Evolutionary conservation across 2,797 vertebrate genomes (phyloP), one percentile per base, ranked within the genome.

Genomic region (Microctenopoma lineatum): DNA sequence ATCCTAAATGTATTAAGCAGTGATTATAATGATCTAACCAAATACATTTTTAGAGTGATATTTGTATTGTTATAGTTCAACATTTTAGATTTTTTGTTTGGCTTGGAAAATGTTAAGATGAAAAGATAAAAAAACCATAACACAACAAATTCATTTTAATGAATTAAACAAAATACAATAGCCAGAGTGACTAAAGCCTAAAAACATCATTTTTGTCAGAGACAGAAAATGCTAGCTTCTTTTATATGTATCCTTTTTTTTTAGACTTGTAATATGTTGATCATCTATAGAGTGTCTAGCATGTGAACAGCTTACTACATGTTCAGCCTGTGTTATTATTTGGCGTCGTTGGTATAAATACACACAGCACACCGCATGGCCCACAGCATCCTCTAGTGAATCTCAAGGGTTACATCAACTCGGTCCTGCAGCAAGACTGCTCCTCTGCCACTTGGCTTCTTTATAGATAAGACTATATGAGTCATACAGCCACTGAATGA

Each of bases 381-480:
- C 75, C 79, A 85, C 78, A 90, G 89, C 85, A 82, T 66, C 85
- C 88, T 74, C 90, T 88, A 86, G 89, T 89, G 90, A 70, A 69
- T 82, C 66, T 85, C 52, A 1, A 27, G 72, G 80, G 88, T 79
- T 79, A 84, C 76, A 87, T 79, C 88, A 84, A 80, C 85, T 78
- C 68, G 78, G 74, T 90, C 87, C 87, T 91, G 92, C 90, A 89
- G 92, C 88, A 92, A 77, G 70, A 85, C 84, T 72, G 80, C 78
- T 90, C 77, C 75, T 75, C 86, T 84, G 78, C 84, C 90, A 89
- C 81, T 89, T 89, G 86, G 83, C 80, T 89, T 86, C 81, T 88
- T 87, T 88, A 87, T 75, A 91, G 87, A 88, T 90, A 91, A 90
- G 77, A 88, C 90, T 84, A 84, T 87, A 91, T 92, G 92, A 93